These are phyloP conservation scores for Drosophila fungiperda DNA, from an alignment of 2,888 invertebrate genomes.

Conservation along the genomic window DNA sequence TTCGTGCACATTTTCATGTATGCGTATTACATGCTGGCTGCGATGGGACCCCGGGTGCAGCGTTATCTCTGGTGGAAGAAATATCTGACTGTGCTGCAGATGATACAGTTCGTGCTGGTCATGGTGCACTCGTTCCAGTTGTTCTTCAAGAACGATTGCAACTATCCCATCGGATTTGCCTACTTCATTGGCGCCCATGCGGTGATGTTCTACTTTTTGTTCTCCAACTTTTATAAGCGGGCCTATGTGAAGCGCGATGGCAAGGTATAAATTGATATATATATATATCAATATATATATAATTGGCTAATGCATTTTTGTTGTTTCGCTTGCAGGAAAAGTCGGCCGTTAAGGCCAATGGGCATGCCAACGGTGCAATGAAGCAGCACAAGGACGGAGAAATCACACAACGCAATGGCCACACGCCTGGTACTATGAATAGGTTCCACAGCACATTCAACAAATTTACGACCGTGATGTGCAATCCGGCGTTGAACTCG, in stretches of 20 bases:
- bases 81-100: slow-evolving; percentile 95
- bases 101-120: slow-evolving; percentile 95
- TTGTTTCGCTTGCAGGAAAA: slow-evolving; percentile 62
- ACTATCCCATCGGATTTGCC: slow-evolving; percentile 94
- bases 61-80: slow-evolving; percentile 98
- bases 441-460: slow-evolving; percentile 76
- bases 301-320: neutral
- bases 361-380: slow-evolving; percentile 72
- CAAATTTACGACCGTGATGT: slow-evolving; percentile 74
- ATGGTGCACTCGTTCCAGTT: slow-evolving; percentile 96
- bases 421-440: slow-evolving; percentile 66
- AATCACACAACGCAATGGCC: slow-evolving; percentile 54
- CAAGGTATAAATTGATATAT: slow-evolving; percentile 64
- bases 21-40: slow-evolving; percentile 95
- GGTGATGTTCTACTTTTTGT: slow-evolving; percentile 96
- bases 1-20: slow-evolving; percentile 99
- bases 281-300: neutral
- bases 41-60: slow-evolving; percentile 94
- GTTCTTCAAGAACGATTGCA: slow-evolving; percentile 92
- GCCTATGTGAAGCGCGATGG: slow-evolving; percentile 87
- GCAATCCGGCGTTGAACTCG: slow-evolving; percentile 68
- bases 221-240: slow-evolving; percentile 95
- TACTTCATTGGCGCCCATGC: slow-evolving; percentile 97
- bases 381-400: slow-evolving; percentile 68
- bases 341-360: slow-evolving; percentile 75